Evolutionary conservation across 2,888 invertebrate genomes (phyloP).

Genomic region (Drosophila quinaria): DNA sequence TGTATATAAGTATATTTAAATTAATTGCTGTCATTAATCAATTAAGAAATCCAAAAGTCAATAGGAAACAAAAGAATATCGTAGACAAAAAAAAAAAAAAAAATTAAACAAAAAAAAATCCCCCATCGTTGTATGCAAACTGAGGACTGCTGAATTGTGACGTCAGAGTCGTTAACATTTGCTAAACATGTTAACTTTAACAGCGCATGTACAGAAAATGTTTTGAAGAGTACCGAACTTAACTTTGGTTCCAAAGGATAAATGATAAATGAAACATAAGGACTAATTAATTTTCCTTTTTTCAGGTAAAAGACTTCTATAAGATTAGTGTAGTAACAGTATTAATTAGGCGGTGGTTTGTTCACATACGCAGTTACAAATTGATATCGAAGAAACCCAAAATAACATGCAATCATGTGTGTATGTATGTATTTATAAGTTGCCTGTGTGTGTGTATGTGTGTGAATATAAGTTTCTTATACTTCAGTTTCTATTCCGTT

Average conservation of each 20-base stretch:
- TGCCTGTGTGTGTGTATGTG: constrained; percentile 18
- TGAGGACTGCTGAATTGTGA: constrained; percentile 29
- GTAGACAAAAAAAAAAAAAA: constrained; percentile 8
- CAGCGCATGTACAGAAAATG: constrained; percentile 18
- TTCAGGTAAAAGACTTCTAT: constrained; percentile 21
- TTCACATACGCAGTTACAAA: constrained; percentile 41
- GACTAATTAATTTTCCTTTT: constrained; percentile 20
- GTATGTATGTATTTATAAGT: constrained; percentile 1
- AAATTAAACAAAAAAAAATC: background rate
- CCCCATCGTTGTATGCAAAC: constrained; percentile 20
- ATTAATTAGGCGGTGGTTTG: constrained; percentile 59
- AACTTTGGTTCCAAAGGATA: background rate
- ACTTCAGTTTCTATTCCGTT: constrained; percentile 11
- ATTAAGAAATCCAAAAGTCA: background rate
- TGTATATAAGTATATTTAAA: constrained; percentile 14
- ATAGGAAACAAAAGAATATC: background rate
- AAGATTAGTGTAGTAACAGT: constrained; percentile 40
- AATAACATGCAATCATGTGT: constrained; percentile 8
- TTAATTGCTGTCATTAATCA: constrained; percentile 26
- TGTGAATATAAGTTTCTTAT: constrained; percentile 19
- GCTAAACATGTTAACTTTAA: constrained; percentile 23
- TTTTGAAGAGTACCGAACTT: background rate
- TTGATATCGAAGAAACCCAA: constrained; percentile 22
- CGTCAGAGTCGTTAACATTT: constrained; percentile 25
- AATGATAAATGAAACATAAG: constrained; percentile 27